These are phyloP conservation scores for Polia nebulosa DNA, from an alignment of 2,888 invertebrate genomes.

Conservation along the genomic window DNA sequence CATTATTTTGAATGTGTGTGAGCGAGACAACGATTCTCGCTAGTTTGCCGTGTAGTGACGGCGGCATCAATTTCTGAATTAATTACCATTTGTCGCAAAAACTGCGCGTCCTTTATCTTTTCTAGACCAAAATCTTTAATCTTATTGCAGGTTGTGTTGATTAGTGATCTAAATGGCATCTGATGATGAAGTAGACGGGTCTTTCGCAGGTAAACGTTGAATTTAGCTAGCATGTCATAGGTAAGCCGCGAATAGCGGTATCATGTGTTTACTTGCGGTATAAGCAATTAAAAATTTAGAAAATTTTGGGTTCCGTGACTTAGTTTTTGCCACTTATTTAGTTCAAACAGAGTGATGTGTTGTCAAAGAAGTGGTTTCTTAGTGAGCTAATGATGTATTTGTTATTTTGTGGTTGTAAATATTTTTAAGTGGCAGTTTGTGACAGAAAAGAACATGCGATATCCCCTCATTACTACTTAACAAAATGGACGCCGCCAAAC, in stretches of 20 bases:
- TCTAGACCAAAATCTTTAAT: constrained; percentile 85
- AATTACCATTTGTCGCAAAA: constrained; percentile 91
- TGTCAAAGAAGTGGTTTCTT: constrained; percentile 65
- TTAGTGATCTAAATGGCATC: constrained; percentile 94
- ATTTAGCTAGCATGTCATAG: constrained; percentile 91
- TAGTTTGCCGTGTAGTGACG: constrained; percentile 87
- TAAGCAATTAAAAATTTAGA: constrained; percentile 89
- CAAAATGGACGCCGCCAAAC: constrained; percentile 95
- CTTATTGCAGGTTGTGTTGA: constrained; percentile 81
- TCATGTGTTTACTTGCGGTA: constrained; percentile 91
- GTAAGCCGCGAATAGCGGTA: constrained; percentile 91
- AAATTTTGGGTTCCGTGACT: constrained; percentile 76
- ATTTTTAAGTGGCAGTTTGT: constrained; percentile 90
- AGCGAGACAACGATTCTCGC: constrained; percentile 83
- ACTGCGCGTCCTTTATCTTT: constrained; percentile 91
- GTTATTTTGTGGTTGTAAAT: constrained; percentile 88
- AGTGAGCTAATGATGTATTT: constrained; percentile 78
- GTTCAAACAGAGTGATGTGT: constrained; percentile 63
- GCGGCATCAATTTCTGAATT: constrained; percentile 91
- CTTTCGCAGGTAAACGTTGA: constrained; percentile 95
- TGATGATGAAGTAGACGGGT: constrained; percentile 96
- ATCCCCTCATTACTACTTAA: constrained; percentile 93
- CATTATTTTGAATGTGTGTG: constrained; percentile 70
- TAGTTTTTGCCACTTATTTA: constrained; percentile 62
- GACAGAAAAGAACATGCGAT: constrained; percentile 92